A percentile compares a stretch with the other conserved stretches of the same genome.
phyloP scores from a whole-genome alignment of 2,888 invertebrate genomes.

The Choristoneura rosaceana region DNA sequence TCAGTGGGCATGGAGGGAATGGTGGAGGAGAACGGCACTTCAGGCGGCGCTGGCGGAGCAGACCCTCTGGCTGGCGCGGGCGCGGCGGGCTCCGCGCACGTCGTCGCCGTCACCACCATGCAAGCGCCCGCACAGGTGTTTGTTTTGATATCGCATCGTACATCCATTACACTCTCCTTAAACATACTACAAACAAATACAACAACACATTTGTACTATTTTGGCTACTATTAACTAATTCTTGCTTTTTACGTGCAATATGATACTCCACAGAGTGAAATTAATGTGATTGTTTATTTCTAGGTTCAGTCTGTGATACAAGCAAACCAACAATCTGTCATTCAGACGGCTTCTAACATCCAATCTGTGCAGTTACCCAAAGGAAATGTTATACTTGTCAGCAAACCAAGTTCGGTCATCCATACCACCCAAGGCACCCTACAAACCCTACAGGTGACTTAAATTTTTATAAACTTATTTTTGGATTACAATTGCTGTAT shows the following conservation, averaged over 20 bases:
- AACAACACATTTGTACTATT: conserved; percentile 13
- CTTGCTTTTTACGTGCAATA: not conserved
- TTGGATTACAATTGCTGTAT: not conserved
- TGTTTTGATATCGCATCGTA: conserved; percentile 52
- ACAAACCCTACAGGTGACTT: conserved; percentile 92
- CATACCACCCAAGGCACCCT: conserved; percentile 95
- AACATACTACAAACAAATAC: conserved; percentile 6
- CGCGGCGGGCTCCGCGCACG: conserved; percentile 69
- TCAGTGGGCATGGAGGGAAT: conserved; percentile 93
- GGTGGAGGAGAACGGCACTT: conserved; percentile 94
- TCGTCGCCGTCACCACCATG: conserved; percentile 89
- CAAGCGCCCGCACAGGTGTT: conserved; percentile 92
- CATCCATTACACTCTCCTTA: conserved; percentile 1
- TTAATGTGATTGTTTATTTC: conserved; percentile 54
- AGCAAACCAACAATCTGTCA: conserved; percentile 97
- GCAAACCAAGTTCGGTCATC: conserved; percentile 96
- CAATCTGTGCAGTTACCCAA: conserved; percentile 93
- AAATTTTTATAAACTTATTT: not conserved
- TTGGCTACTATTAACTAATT: not conserved
- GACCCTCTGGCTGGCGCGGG: conserved; percentile 70
- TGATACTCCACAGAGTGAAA: conserved; percentile 1
- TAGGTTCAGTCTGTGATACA: conserved; percentile 98
- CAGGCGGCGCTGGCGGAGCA: conserved; percentile 70
- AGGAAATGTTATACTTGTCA: conserved; percentile 95
- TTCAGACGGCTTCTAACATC: conserved; percentile 95